Percentiles rank a stretch among this genome's conserved stretches.
Conservation (phyloP, 2,797 vertebrate genomes). For the Protosalanx chinensis region DNA sequence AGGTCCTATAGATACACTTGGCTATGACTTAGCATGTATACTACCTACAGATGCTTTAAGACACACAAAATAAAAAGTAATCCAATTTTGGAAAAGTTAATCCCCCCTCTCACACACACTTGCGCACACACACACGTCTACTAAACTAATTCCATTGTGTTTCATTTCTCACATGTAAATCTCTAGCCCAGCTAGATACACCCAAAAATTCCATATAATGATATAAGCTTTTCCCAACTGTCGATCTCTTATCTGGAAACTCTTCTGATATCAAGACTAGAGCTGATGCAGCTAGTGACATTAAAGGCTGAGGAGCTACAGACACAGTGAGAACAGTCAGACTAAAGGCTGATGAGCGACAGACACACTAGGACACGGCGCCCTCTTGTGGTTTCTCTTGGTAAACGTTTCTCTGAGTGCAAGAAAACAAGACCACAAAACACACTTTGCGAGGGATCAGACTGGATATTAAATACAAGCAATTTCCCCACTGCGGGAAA, state of each 20-base stretch:
- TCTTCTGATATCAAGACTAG: slow-evolving; percentile 38
- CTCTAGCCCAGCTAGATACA: slow-evolving; percentile 69
- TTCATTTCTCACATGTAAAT: slow-evolving; percentile 45
- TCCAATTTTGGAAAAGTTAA: slow-evolving; percentile 35
- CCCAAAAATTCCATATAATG: slow-evolving; percentile 37
- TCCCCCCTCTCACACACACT: not conserved
- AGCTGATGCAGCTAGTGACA: slow-evolving; percentile 24
- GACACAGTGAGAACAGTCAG: not conserved
- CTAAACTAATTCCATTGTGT: slow-evolving; percentile 37
- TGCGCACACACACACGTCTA: too few species aligned
- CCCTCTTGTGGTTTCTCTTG: slow-evolving; percentile 56
- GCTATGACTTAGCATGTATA: slow-evolving; percentile 42
- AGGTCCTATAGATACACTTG: slow-evolving; percentile 30
- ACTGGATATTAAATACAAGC: too few species aligned
- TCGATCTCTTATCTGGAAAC: slow-evolving; percentile 16
- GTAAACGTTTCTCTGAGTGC: not conserved
- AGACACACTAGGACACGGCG: slow-evolving; percentile 54
- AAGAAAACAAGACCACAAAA: not conserved
- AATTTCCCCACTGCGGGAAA: too few species aligned
- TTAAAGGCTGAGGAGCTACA: slow-evolving; percentile 1
- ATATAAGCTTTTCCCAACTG: slow-evolving; percentile 8
- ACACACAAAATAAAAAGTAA: slow-evolving; percentile 38
- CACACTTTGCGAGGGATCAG: not conserved
- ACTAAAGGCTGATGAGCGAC: not conserved
- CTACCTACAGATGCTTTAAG: slow-evolving; percentile 50